Conservation (phyloP, 2,113 vertebrate genomes). For the Pollimyrus isidori region DNA sequence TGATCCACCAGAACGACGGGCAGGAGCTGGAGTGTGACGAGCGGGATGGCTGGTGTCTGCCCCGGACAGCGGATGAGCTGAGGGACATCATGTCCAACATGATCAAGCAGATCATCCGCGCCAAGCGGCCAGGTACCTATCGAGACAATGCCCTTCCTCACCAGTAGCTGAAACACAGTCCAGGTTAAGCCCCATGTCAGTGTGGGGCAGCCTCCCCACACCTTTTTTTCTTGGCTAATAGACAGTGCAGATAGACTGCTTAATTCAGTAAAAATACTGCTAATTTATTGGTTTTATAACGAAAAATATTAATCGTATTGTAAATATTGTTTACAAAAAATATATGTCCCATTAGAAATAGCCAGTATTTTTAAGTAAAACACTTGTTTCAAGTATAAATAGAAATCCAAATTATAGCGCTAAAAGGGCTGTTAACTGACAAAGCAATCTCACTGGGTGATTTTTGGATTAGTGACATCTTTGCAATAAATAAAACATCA, state of each 20-base stretch:
- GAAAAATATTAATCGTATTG: background rate
- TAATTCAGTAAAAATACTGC: background rate
- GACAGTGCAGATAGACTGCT: background rate
- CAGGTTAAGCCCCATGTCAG: background rate
- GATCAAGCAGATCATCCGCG: slow-evolving; percentile 77
- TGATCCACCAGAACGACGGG: slow-evolving; percentile 67
- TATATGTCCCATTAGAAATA: background rate
- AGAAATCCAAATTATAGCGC: background rate
- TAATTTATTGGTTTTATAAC: background rate
- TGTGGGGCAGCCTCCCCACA: background rate
- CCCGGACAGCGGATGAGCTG: slow-evolving; percentile 80
- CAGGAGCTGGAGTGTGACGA: slow-evolving; percentile 70
- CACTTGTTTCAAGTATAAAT: background rate
- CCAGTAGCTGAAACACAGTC: background rate
- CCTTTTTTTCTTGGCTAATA: background rate
- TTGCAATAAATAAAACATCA: background rate
- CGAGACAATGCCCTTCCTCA: too few relatives aligned
- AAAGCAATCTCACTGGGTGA: background rate
- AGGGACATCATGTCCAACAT: slow-evolving; percentile 80
- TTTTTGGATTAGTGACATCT: background rate
- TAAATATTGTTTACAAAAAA: background rate
- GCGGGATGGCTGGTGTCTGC: slow-evolving; percentile 84
- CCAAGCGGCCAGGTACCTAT: slow-evolving; percentile 63
- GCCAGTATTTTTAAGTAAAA: background rate
- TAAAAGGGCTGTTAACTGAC: background rate